phyloP scores from a whole-genome alignment of 1,140 invertebrate species.

The Ditylenchus dipsaci region DNA sequence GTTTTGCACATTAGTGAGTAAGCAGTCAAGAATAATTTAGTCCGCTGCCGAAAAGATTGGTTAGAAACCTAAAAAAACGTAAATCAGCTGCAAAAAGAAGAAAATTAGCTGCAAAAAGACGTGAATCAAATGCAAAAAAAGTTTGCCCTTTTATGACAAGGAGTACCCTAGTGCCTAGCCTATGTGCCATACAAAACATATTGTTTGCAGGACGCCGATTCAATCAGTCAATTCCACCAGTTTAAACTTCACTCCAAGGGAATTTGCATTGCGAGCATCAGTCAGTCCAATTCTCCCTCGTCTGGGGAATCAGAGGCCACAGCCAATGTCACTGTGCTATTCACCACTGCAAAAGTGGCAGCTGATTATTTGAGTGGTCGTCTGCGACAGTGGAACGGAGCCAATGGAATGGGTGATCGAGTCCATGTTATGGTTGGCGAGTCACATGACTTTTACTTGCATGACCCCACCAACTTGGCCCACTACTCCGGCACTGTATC shows the following conservation, averaged over 20 bases:
- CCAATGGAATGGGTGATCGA: not conserved
- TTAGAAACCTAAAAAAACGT: too few species aligned
- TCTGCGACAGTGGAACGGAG: slow-evolving; percentile 13
- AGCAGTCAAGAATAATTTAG: too few species aligned
- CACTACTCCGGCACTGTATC: slow-evolving; percentile 51
- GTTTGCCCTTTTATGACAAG: too few species aligned
- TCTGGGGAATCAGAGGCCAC: not conserved
- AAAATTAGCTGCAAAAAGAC: too few species aligned
- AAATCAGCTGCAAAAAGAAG: too few species aligned
- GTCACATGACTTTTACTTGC: slow-evolving; percentile 51
- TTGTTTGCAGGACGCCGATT: not conserved
- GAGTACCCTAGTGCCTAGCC: too few species aligned
- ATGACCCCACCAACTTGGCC: slow-evolving; percentile 36
- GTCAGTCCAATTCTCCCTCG: not conserved
- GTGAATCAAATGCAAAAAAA: too few species aligned
- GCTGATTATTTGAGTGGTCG: slow-evolving; percentile 39
- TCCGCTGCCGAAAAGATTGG: too few species aligned
- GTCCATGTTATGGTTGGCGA: slow-evolving; percentile 53
- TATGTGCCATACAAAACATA: too few species aligned
- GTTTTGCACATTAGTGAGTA: too few species aligned
- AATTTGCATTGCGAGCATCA: not conserved
- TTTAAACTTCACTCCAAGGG: not conserved
- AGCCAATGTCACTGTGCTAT: not conserved
- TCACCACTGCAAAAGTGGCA: slow-evolving; percentile 13
- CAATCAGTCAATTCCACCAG: not conserved